Conservation (phyloP, 2,113 vertebrate genomes). For the Camarhynchus parvulus region DNA sequence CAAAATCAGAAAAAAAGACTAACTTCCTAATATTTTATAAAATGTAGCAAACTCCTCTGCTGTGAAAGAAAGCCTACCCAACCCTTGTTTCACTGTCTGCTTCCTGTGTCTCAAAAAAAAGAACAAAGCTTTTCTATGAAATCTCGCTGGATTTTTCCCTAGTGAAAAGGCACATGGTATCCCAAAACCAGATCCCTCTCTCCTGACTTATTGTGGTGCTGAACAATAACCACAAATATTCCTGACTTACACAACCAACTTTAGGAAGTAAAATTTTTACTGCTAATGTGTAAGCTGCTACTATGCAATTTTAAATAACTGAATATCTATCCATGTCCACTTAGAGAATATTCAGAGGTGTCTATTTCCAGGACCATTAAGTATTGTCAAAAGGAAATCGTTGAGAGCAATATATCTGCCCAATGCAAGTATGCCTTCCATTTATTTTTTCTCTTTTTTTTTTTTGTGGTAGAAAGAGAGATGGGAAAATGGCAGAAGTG, state of each 20-base stretch:
- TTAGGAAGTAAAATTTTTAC: not conserved
- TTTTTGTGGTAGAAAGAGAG: not conserved
- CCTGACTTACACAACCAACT: not conserved
- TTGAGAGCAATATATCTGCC: not conserved
- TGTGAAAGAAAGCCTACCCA: not conserved
- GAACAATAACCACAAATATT: not conserved
- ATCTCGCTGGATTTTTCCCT: not conserved
- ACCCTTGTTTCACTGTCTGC: not conserved
- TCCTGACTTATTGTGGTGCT: not conserved
- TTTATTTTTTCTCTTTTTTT: not conserved
- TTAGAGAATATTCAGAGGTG: not conserved
- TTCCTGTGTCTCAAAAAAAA: not conserved
- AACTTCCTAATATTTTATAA: not conserved
- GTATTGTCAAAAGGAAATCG: not conserved
- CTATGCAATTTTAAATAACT: not conserved
- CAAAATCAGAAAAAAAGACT: not conserved
- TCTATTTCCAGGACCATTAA: not conserved
- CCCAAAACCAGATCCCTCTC: not conserved
- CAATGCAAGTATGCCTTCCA: not conserved
- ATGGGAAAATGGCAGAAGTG: not conserved
- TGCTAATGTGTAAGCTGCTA: not conserved
- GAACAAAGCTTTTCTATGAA: not conserved
- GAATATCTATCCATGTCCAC: not conserved
- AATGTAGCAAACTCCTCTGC: not conserved
- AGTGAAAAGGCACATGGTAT: not conserved